These are phyloP conservation scores for Chrysomela aeneicollis DNA, from an alignment of 2,888 invertebrate species.

Conservation along the genomic window DNA sequence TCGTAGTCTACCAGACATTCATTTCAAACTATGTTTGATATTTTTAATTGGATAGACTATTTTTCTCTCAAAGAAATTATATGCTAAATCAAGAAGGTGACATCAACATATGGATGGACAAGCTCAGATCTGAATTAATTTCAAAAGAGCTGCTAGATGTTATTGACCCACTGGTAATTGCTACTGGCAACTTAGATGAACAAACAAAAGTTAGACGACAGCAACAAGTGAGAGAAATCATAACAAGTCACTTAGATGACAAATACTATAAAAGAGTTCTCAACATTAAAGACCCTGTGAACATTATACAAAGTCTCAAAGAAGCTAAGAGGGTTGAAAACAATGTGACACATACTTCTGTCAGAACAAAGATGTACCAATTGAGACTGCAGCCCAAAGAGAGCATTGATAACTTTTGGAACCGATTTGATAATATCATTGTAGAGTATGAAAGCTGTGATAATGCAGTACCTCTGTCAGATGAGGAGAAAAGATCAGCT, in stretches of 20 bases:
- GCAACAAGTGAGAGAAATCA: slow-evolving; percentile 21
- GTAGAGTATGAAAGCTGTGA: slow-evolving; percentile 28
- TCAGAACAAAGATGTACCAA: slow-evolving; percentile 17
- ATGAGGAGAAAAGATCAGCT: slow-evolving; percentile 24
- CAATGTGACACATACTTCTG: slow-evolving; percentile 11
- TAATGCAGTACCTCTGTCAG: slow-evolving; percentile 18
- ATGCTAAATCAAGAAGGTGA: not conserved
- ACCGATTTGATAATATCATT: slow-evolving; percentile 23
- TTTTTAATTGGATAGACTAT: too few relatives aligned
- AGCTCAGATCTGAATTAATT: slow-evolving; percentile 12
- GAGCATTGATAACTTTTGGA: slow-evolving; percentile 8
- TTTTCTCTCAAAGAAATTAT: too few relatives aligned
- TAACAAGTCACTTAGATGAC: slow-evolving; percentile 17
- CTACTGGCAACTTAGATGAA: slow-evolving; percentile 1
- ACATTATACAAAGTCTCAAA: slow-evolving; percentile 16
- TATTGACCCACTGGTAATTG: not conserved
- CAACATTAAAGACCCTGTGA: slow-evolving; percentile 9
- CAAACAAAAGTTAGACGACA: not conserved
- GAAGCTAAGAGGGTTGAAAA: slow-evolving; percentile 18
- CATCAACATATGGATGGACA: slow-evolving; percentile 11
- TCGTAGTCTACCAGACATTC: too few relatives aligned
- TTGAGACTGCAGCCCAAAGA: slow-evolving; percentile 13
- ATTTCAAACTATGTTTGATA: too few relatives aligned
- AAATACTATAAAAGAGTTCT: slow-evolving; percentile 16
- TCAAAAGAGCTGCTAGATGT: slow-evolving; percentile 13